Base-by-base conservation (phyloP, 2,888 invertebrate genomes). In the Synergus japonicus region DNA sequence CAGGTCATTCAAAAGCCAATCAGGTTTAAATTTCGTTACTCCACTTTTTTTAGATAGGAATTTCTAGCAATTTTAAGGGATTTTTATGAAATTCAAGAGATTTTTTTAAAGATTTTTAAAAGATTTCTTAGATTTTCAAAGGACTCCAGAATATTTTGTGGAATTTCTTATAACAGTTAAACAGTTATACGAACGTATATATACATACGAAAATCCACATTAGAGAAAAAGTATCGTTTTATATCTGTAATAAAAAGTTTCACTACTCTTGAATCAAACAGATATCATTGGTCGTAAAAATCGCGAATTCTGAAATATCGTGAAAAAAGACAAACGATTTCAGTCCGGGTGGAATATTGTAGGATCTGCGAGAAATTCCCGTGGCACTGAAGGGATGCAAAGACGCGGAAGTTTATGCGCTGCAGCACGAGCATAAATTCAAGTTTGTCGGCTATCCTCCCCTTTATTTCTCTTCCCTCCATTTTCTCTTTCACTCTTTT, bases 371-470 rank as follows among this genome's bases (percentile, higher is more conserved):
- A 86, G 85, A 87, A 86, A 87, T 87, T 84, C 83, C 82, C 83
- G 83, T 44, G 79, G 82, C 77, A 77, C 4, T 66, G 76, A 73
- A 67, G 65, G 76, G 79, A 81, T 79, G 84, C 79, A 84, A 80
- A 86, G 82, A 82, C 80, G 80, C 77, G 81, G 82, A 86, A 86
- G 83, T 87, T 88, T 88, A 88, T 87, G 83, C 87, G 83, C 83
- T 83, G 85, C 85, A 87, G 83, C 85, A 83, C 79, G 85, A 83
- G 86, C 88, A 87, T 88, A 88, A 88, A 88, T 88, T 84, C 85
- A 87, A 86, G 87, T 88, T 88, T 87, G 86, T 87, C 77, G 77
- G 65, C 73, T 73, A 73, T 73, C 73, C 73, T 73, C 54, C 54
- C 44, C 54, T 54, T 73, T 73, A 37, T 54, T 73, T 73, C 37